A percentile compares a stretch with the other conserved stretches of the same genome.
Evolutionary conservation across 2,113 vertebrate genomes (phyloP).

Genomic region (Rhombomys opimus): DNA sequence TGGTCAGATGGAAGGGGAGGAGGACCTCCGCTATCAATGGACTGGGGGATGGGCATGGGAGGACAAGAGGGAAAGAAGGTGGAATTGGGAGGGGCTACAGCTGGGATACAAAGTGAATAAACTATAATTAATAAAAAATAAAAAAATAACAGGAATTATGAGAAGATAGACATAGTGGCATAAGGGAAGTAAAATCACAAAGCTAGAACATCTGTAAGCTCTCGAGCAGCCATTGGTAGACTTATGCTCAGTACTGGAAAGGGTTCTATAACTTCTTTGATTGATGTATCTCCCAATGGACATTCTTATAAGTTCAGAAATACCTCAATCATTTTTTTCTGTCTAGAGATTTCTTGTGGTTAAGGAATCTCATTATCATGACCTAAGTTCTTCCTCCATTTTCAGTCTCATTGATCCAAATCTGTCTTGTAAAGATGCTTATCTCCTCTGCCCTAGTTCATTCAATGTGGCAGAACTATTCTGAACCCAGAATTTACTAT

Average conservation of each 20-base stretch:
- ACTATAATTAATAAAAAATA: no score
- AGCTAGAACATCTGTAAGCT: not conserved
- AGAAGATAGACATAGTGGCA: not conserved
- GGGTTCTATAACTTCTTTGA: not conserved
- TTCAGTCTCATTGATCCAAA: not conserved
- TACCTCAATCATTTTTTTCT: not conserved
- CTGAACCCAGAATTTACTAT: not conserved
- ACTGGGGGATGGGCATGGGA: no score
- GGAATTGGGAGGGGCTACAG: no score
- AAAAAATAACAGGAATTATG: not conserved
- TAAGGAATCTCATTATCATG: not conserved
- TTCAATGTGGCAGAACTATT: not conserved
- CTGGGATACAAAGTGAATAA: no score
- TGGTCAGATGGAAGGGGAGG: no score
- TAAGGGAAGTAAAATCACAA: conserved; percentile 35
- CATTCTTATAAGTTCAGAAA: not conserved
- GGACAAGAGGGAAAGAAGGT: no score
- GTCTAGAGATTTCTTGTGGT: not conserved
- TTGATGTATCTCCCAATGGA: not conserved
- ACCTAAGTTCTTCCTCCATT: not conserved
- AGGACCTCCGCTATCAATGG: no score
- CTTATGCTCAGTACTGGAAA: not conserved
- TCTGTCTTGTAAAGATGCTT: not conserved
- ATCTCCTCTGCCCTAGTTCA: not conserved
- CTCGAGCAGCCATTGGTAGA: not conserved